phyloP scores from a whole-genome alignment of 2,113 vertebrate species.

The Trochalopteron elliotii region DNA sequence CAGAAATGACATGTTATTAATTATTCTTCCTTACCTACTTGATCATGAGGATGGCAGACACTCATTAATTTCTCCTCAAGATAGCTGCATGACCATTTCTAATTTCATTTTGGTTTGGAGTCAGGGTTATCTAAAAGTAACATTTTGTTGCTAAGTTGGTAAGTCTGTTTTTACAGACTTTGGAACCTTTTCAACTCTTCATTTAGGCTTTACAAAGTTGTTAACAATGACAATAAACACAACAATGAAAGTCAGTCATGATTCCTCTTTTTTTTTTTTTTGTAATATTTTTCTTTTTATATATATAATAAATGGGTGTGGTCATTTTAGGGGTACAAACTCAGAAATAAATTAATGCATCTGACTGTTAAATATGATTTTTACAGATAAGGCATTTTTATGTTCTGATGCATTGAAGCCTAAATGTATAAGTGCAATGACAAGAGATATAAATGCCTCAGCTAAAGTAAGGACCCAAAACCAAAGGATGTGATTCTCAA shows the following conservation, averaged over 20 bases:
- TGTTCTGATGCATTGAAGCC: neutral
- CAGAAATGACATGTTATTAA: neutral
- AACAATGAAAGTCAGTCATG: neutral
- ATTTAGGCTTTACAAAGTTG: neutral
- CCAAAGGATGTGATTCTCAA: neutral
- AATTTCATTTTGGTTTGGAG: neutral
- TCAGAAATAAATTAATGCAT: neutral
- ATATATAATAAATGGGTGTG: accelerated
- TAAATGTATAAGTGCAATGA: neutral
- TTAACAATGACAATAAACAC: neutral
- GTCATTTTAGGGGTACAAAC: neutral
- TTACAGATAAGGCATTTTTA: neutral
- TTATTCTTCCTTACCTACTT: neutral
- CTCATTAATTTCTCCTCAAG: neutral
- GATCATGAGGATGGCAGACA: neutral
- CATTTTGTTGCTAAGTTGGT: neutral
- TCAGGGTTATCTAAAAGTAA: neutral
- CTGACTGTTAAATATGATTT: neutral
- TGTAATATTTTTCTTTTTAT: neutral
- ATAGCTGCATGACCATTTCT: neutral
- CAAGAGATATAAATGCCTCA: neutral
- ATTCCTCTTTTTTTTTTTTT: neutral
- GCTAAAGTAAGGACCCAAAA: neutral
- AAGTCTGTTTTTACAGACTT: neutral
- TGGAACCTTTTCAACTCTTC: neutral